Evolutionary conservation across 2,113 vertebrate genomes (phyloP).

Genomic region (Beaufortia kweichowensis): DNA sequence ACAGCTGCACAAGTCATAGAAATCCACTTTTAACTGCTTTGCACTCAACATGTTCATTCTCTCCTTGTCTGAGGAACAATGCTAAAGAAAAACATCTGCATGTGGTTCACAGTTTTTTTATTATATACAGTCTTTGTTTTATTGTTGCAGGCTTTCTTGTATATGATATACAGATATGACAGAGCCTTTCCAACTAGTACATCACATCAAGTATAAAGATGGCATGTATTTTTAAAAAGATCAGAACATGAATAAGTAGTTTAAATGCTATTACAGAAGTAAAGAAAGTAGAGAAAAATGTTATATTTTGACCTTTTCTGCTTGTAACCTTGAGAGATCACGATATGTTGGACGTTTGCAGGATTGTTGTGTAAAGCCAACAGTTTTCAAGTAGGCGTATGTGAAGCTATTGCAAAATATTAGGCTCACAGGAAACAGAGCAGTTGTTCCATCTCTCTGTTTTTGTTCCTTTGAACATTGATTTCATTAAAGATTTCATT

Average conservation of each 20-base stretch:
- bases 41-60: neutral
- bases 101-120: too few relatives aligned
- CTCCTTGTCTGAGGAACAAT: too few relatives aligned
- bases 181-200: too few relatives aligned
- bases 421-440: neutral
- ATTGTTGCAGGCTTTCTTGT: too few relatives aligned
- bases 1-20: too few relatives aligned
- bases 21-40: slow-evolving; percentile 14
- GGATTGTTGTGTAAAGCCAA: neutral
- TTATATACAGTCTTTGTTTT: too few relatives aligned
- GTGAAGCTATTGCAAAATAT: neutral
- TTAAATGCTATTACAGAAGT: neutral
- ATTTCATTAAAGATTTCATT: slow-evolving; percentile 10
- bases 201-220: too few relatives aligned
- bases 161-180: too few relatives aligned
- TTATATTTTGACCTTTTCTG: neutral
- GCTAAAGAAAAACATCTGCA: too few relatives aligned
- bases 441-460: neutral
- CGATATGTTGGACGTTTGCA: neutral
- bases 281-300: neutral
- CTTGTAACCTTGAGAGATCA: neutral
- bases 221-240: too few relatives aligned
- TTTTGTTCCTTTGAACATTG: slow-evolving; percentile 4
- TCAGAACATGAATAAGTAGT: too few relatives aligned
- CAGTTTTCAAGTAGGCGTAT: neutral